A percentile compares a stretch with the other conserved stretches of the same genome.
Evolutionary conservation across 2,113 vertebrate species (phyloP).

Genomic region (Mungos mungo): DNA sequence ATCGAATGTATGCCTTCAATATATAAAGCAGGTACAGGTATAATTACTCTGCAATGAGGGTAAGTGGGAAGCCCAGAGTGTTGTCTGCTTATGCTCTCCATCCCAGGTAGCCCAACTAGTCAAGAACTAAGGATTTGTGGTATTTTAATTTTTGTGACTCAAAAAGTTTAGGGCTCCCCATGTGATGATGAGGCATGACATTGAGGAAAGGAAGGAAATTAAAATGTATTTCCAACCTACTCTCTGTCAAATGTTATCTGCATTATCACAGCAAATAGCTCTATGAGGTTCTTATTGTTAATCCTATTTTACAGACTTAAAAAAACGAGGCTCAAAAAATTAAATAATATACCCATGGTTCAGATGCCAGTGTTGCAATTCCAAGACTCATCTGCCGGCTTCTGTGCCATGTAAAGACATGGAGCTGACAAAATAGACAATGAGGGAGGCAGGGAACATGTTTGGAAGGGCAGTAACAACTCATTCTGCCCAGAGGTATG

Average conservation of each 20-base stretch:
- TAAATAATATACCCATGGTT: background rate
- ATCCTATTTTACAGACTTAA: background rate
- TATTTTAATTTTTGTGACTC: background rate
- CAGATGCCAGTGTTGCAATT: background rate
- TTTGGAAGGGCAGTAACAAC: background rate
- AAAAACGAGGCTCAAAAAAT: background rate
- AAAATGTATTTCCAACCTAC: background rate
- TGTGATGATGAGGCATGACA: background rate
- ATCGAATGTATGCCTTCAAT: background rate
- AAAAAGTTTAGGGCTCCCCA: background rate
- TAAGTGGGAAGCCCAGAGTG: background rate
- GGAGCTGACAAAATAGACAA: background rate
- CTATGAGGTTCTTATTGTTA: background rate
- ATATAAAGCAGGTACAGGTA: background rate
- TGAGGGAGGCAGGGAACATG: accelerated
- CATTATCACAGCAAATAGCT: background rate
- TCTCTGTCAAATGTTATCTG: background rate
- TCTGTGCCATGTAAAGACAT: background rate
- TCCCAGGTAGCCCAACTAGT: background rate
- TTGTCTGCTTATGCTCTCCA: background rate
- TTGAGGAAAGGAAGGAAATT: background rate
- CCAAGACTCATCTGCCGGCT: background rate
- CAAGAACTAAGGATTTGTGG: background rate
- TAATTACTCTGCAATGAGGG: background rate
- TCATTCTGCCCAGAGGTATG: too few species aligned